Percentiles rank a stretch among this genome's conserved stretches.
phyloP scores from a whole-genome alignment of 2,113 vertebrate genomes.

The Sarotherodon lohbergeri region DNA sequence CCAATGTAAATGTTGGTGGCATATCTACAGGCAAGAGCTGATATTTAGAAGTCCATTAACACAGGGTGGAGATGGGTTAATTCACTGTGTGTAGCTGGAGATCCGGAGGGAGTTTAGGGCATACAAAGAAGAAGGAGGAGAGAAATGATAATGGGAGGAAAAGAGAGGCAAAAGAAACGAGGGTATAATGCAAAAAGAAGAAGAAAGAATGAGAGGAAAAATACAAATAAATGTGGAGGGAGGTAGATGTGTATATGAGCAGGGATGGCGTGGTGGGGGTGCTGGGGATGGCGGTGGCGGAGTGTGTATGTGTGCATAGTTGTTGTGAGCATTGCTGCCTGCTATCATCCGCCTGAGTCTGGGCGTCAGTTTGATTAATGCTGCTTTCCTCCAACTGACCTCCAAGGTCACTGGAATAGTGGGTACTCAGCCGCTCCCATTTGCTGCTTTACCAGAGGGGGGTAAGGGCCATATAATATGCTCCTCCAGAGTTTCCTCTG shows the following conservation, averaged over 20 bases:
- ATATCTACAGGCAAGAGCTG: slow-evolving; percentile 60
- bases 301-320: neutral
- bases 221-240: slow-evolving; percentile 19
- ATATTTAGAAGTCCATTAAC: slow-evolving; percentile 75
- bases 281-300: neutral
- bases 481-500: slow-evolving; percentile 35
- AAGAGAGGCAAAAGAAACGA: neutral
- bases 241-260: neutral
- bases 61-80: slow-evolving; percentile 62
- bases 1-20: slow-evolving; percentile 61
- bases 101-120: slow-evolving; percentile 30
- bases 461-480: slow-evolving; percentile 57
- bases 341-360: slow-evolving; percentile 60
- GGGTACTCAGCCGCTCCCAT: slow-evolving; percentile 53
- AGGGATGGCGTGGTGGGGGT: neutral
- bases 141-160: neutral
- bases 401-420: slow-evolving; percentile 70
- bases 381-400: slow-evolving; percentile 67
- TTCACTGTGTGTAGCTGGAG: slow-evolving; percentile 52
- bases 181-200: neutral
- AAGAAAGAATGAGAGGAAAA: neutral
- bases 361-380: slow-evolving; percentile 68
- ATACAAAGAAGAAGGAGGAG: neutral
- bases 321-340: slow-evolving; percentile 53
- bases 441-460: slow-evolving; percentile 30